Evolutionary conservation across 2,113 vertebrate genomes (phyloP).

Genomic region (Austrofundulus limnaeus): DNA sequence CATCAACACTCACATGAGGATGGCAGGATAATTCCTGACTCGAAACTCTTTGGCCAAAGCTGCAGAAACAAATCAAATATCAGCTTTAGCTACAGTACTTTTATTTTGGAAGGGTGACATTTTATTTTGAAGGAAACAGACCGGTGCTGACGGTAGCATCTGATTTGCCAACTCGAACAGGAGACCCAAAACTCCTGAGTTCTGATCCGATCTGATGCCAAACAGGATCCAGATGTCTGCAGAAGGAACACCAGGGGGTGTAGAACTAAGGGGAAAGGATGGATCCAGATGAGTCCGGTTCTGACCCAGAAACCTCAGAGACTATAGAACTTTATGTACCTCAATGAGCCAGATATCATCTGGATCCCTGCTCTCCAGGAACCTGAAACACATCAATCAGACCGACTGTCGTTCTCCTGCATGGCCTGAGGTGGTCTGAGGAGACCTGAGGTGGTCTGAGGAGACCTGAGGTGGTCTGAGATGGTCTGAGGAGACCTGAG

Average conservation of each 20-base stretch:
- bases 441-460: too few species aligned
- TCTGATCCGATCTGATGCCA: conserved; percentile 94
- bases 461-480: too few species aligned
- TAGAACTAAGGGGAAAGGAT: conserved; percentile 83
- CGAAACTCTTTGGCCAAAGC: conserved; percentile 90
- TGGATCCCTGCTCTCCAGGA: conserved; percentile 82
- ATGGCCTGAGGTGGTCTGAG: too few species aligned
- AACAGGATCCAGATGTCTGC: conserved; percentile 90
- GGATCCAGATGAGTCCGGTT: neutral
- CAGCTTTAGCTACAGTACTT: neutral
- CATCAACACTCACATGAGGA: conserved; percentile 87
- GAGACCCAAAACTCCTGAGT: conserved; percentile 87
- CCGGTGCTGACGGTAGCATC: conserved; percentile 86
- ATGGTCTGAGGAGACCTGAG: too few species aligned
- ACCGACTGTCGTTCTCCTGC: neutral
- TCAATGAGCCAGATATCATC: conserved; percentile 93
- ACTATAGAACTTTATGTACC: conserved; percentile 62
- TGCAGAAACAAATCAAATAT: conserved; percentile 48
- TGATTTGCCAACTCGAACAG: conserved; percentile 89
- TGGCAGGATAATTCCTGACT: conserved; percentile 90
- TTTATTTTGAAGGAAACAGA: conserved; percentile 68
- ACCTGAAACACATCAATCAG: conserved; percentile 72
- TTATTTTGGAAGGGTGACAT: neutral
- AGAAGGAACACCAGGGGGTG: conserved; percentile 93
- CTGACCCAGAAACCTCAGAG: neutral